Percentiles rank a stretch among this genome's conserved stretches.
Conservation (phyloP, 1,140 invertebrate species). For the Rhyacophila brunnea region DNA sequence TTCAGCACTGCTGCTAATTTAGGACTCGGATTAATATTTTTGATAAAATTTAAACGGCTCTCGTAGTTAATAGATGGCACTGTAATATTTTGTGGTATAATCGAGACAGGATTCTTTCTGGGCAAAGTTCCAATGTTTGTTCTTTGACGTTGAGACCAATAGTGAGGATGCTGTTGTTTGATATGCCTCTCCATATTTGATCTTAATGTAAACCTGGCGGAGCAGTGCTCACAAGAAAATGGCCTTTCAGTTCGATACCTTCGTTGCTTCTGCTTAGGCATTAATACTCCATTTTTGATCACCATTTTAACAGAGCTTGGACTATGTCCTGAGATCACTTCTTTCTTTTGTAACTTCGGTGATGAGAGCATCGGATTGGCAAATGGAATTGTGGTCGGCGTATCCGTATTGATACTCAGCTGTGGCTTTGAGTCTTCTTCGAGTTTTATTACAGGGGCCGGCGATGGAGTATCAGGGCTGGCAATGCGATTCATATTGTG, state of each 20-base stretch:
- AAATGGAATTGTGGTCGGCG: conserved; percentile 34
- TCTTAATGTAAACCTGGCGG: conserved; percentile 82
- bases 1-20: conserved; percentile 19
- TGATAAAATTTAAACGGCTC: conserved; percentile 21
- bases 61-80: conserved; percentile 29
- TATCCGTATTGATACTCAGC: conserved; percentile 40
- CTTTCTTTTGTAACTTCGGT: conserved; percentile 36
- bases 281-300: conserved; percentile 83
- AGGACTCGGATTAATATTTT: conserved; percentile 32
- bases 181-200: conserved; percentile 94
- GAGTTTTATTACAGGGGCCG: conserved; percentile 31
- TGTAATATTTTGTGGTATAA: conserved; percentile 32
- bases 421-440: conserved; percentile 48
- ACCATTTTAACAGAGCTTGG: conserved; percentile 81
- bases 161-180: conserved; percentile 89
- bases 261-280: conserved; percentile 88
- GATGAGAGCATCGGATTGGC: conserved; percentile 21
- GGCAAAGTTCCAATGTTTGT: conserved; percentile 40
- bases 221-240: conserved; percentile 85
- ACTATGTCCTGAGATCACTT: conserved; percentile 39
- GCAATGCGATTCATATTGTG: conserved; percentile 18
- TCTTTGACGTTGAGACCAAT: conserved; percentile 76
- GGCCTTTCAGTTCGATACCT: conserved; percentile 88
- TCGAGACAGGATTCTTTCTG: conserved; percentile 23
- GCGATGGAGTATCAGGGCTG: conserved; percentile 34